Evolutionary conservation across 2,888 invertebrate species (phyloP), one percentile per base, ranked within the genome.

Genomic region (Tridacna gigas): DNA sequence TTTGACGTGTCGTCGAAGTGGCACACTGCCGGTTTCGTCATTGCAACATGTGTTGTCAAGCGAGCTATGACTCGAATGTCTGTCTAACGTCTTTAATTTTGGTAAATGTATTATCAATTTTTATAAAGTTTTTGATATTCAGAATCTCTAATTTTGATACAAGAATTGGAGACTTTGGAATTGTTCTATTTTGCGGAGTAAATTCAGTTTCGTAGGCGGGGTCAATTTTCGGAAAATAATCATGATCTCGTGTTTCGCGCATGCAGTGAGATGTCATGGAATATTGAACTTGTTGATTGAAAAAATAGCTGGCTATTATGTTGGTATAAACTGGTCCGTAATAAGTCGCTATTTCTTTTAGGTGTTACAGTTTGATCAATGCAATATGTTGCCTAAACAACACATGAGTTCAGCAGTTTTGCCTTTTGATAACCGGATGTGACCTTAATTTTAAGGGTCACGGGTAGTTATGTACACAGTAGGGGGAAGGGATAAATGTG

Each of bases 11-110:
- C 56, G 22, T 25, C 9, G 51, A 76, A 78, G 65, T 63, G 67
- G 82, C 74, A 71, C 75, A 74, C 77, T 81, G 87, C 88, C 85
- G 83, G 88, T 77, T 79, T 73, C 56, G 79, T 75, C 77, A 67
- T 73, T 66, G 74, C 77, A 81, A 84, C 82, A 84, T 84, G 85
- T 83, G 83, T 83, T 83, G 83, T 73, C 83, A 83, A 77, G 83
- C 61, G 77, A 60, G n/a, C 60, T 76, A 69, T 47, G n/a, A 74
- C 76, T 75, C 18, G 67, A 13, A 45, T 45, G 37, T 37, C 37
- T 37, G 37, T 7, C 2, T 4, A 7, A 37, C 3, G 37, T 2
- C 37, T 37, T 7, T 37, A 7, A 4, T 37, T 37, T 37, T 37
- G 2, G 37, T 37, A 37, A 37, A 37, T 37, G 37, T 37, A 37